Base-by-base conservation (phyloP, 2,113 vertebrate species). In the Nematolebias whitei region DNA sequence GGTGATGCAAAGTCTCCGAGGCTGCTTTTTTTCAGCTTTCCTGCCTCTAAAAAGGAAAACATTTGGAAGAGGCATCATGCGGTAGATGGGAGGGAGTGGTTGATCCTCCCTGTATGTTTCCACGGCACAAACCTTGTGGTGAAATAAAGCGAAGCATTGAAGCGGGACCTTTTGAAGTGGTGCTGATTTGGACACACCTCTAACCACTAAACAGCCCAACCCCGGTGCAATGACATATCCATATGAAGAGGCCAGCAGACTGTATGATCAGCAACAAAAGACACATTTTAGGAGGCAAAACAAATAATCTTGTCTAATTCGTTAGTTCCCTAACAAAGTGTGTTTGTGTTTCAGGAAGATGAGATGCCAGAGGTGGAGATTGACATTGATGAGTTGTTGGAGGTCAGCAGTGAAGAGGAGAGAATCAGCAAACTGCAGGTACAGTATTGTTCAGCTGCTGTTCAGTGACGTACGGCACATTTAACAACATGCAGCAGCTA, bases 321-420 rank as follows among this genome's bases (percentile, higher is more conserved):
- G 20, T n/a, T n/a, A n/a, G 15, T 32, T 67, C 13, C 24, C 49
- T 83, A 61, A 84, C 66, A 32, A 5, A 39, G 22, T 48, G 2
- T 71, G 14, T 78, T 51, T 89, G 44, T 82, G 64, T 89, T 89
- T 5, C 81, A 98, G 97, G 97, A 99, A 80, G 97, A 99, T 88
- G 97, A 98, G 90, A 98, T 99, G 96, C 96, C 96, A 2, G 96
- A 98, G 80, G 96, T 99, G 74, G 97, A 99, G 92, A 99, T 99
- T 51, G 97, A 98, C 85, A 98, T 99, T 51, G 97, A 99, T 56
- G 96, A 98, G 73, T 94, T 98, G 76, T 83, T 99, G 85, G 97
- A 99, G 87, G 94, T 96, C 79, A 95, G 86, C 91, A 94, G 92
- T 64, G 96, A 98, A 71, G 97, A 99, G 12, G 96, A 98, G 58